Base-by-base conservation (phyloP, 2,113 vertebrate genomes). In the Hymenochirus boettgeri region DNA sequence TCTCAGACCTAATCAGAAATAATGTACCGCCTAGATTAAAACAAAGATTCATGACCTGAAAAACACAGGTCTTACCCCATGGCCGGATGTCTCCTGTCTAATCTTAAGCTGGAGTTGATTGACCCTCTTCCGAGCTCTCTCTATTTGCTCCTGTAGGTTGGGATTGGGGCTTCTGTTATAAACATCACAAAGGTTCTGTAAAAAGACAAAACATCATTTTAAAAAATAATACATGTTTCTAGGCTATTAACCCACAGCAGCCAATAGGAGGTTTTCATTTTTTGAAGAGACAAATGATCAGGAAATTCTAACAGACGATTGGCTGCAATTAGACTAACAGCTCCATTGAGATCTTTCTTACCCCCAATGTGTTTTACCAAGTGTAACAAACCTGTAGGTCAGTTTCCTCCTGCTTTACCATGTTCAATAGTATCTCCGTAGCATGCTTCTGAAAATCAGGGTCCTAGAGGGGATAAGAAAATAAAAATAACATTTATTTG, bases 331-430 rank as follows among this genome's bases (percentile, higher is more conserved):
- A n/a, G n/a, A n/a, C n/a, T n/a, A n/a, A n/a, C 33, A 12, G 33
- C 33, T 35, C 10, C 33, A 35, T 12, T 12, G 33, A 2, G 15
- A 35, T 35, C 33, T 35, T 35, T 35, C 33, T 11, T 7, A 11
- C 15, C 15, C 7, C 10, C 2, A 35, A 4, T 9, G 3, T n/a
- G n/a, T n/a, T n/a, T n/a, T n/a, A n/a, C n/a, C n/a, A n/a, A n/a
- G n/a, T 35, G 33, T 11, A 35, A 35, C 3, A 6, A 73, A 95
- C 93, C 92, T 95, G 93, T 10, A 95, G 75, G n/a, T 96, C 94
- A 0, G 89, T 87, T 74, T 96, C 92, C 70, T 93, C 95, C 75
- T 97, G 94, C 54, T 89, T 80, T 81, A 97, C 81, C 95, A 96
- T 97, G 70, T 92, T 96, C 42, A 81, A 81, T 60, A 97, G 92